phyloP scores from a whole-genome alignment of 2,888 invertebrate genomes.

The Pachydiplax longipennis region DNA sequence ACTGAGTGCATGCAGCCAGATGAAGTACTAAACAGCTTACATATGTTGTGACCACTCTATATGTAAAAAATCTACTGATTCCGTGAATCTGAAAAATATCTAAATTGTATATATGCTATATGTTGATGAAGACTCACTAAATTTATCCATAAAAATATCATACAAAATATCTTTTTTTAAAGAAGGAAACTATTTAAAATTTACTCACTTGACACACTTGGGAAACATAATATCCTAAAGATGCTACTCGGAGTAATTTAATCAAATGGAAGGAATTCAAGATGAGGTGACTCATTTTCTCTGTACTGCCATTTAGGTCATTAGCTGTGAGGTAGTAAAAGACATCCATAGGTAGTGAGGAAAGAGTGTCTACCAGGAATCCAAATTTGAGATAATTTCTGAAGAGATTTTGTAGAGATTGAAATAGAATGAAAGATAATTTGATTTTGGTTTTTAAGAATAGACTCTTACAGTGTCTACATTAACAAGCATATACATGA shows the following conservation, averaged over 20 bases:
- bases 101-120: no score
- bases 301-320: not conserved
- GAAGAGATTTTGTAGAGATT: not conserved
- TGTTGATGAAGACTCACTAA: no score
- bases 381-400: not conserved
- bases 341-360: not conserved
- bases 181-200: no score
- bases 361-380: not conserved
- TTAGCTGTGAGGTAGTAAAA: not conserved
- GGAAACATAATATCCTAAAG: not conserved
- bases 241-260: not conserved
- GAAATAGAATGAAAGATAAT: not conserved
- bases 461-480: not conserved
- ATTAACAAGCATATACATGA: no score
- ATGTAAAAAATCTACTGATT: not conserved
- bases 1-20: not conserved
- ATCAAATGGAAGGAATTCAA: not conserved
- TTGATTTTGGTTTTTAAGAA: not conserved
- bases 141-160: no score
- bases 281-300: not conserved
- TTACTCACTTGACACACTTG: not conserved
- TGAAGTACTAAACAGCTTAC: not conserved
- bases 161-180: no score
- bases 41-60: not conserved
- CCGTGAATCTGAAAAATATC: not conserved